Percentiles rank a stretch among this genome's conserved stretches.
These are phyloP conservation scores for Ips nitidus DNA, from an alignment of 1,140 invertebrate species.

Conservation along the genomic window DNA sequence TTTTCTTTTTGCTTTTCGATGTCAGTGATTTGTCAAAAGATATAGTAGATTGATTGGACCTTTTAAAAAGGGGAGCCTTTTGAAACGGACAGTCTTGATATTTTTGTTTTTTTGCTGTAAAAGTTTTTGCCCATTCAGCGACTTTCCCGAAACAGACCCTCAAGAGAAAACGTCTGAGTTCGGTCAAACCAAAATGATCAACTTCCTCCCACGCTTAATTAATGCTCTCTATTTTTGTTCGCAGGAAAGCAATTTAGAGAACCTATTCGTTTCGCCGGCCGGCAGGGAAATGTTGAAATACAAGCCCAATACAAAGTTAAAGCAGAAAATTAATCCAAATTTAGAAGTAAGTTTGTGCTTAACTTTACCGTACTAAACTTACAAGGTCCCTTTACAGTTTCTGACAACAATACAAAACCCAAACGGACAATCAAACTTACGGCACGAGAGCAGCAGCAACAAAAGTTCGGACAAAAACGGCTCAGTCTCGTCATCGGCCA, in stretches of 20 bases:
- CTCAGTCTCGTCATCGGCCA: slow-evolving; percentile 11
- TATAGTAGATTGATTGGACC: slow-evolving; percentile 18
- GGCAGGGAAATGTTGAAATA: slow-evolving; percentile 58
- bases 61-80: slow-evolving; percentile 14
- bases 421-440: slow-evolving; percentile 27
- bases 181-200: no score
- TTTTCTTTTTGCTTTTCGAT: slow-evolving; percentile 6
- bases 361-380: no score
- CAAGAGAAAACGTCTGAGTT: no score
- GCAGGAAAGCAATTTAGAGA: slow-evolving; percentile 59
- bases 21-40: slow-evolving; percentile 19
- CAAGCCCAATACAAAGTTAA: slow-evolving; percentile 53
- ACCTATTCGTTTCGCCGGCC: slow-evolving; percentile 59
- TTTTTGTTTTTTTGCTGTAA: slow-evolving; percentile 7
- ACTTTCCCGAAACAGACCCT: no score
- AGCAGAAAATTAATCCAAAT: slow-evolving; percentile 49
- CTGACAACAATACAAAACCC: slow-evolving; percentile 31
- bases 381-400: slow-evolving; percentile 13
- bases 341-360: slow-evolving; percentile 44
- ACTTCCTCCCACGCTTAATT: not conserved
- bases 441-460: slow-evolving; percentile 27
- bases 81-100: not conserved
- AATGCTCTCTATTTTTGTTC: slow-evolving; percentile 30
- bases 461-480: not conserved
- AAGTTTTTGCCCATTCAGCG: not conserved